Percentiles rank a stretch among this genome's conserved stretches.
Evolutionary conservation across 2,113 vertebrate genomes (phyloP).

Genomic region (Ramphastos sulfuratus): DNA sequence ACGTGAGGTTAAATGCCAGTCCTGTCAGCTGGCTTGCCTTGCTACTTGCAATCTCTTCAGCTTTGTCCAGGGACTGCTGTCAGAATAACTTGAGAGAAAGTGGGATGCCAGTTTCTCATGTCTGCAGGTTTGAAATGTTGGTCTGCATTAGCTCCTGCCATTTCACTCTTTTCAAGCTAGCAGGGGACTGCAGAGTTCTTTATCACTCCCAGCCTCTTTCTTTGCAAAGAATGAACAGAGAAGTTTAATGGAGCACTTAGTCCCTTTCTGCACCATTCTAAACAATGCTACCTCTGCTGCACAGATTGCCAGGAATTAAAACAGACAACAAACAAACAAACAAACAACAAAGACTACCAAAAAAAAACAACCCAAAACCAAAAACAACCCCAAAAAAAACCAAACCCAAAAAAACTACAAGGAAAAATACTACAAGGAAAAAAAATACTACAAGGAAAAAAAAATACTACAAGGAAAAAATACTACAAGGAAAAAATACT

Average conservation of each 20-base stretch:
- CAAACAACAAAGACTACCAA: not conserved
- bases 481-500: no score
- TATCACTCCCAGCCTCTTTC: not conserved
- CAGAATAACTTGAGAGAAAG: not conserved
- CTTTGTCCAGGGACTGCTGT: not conserved
- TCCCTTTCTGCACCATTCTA: not conserved
- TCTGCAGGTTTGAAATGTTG: not conserved
- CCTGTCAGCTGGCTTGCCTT: not conserved
- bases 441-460: no score
- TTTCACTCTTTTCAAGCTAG: not conserved
- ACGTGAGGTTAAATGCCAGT: not conserved
- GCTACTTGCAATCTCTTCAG: not conserved
- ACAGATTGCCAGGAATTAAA: not conserved
- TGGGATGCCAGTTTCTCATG: not conserved
- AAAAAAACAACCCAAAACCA: no score
- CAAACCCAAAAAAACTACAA: not conserved
- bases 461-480: no score
- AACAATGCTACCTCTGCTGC: not conserved
- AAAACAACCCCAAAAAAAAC: no score
- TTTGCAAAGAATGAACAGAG: not conserved
- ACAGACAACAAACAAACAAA: not conserved
- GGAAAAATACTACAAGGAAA: not conserved
- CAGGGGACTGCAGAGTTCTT: not conserved
- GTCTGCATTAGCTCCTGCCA: not conserved
- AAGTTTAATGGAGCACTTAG: not conserved